These are phyloP conservation scores for Channa argus DNA, from an alignment of 2,113 vertebrate species.

Conservation along the genomic window DNA sequence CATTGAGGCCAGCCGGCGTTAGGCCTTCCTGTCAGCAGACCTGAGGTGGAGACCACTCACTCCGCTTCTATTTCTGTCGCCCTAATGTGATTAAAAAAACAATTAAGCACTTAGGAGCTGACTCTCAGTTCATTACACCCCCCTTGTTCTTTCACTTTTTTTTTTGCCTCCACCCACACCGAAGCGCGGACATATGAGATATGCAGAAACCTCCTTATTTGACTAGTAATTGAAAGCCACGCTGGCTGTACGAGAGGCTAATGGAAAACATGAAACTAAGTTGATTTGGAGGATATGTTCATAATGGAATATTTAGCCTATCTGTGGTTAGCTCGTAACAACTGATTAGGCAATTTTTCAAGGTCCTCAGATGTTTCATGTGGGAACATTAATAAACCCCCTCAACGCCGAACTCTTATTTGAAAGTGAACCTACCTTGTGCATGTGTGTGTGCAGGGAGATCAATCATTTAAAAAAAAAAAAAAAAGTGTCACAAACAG, in stretches of 20 bases:
- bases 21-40: slow-evolving; percentile 62
- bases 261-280: slow-evolving; percentile 52
- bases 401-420: background rate
- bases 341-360: slow-evolving; percentile 20
- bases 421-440: background rate
- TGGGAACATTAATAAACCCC: slow-evolving; percentile 24
- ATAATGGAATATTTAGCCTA: slow-evolving; percentile 43
- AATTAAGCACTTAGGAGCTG: slow-evolving; percentile 73
- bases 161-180: slow-evolving; percentile 49
- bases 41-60: slow-evolving; percentile 50
- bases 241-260: slow-evolving; percentile 43
- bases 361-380: slow-evolving; percentile 4
- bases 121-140: slow-evolving; percentile 72
- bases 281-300: slow-evolving; percentile 40
- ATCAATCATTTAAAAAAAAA: background rate
- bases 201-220: slow-evolving; percentile 56
- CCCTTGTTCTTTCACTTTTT: slow-evolving; percentile 36
- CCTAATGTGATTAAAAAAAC: slow-evolving; percentile 77
- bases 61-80: slow-evolving; percentile 69
- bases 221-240: slow-evolving; percentile 58
- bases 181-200: slow-evolving; percentile 41
- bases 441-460: slow-evolving; percentile 15
- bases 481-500: background rate
- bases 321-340: slow-evolving; percentile 38
- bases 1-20: slow-evolving; percentile 8